These are phyloP conservation scores for Cephalopterus ornatus DNA, from an alignment of 2,113 vertebrate species.

Conservation along the genomic window DNA sequence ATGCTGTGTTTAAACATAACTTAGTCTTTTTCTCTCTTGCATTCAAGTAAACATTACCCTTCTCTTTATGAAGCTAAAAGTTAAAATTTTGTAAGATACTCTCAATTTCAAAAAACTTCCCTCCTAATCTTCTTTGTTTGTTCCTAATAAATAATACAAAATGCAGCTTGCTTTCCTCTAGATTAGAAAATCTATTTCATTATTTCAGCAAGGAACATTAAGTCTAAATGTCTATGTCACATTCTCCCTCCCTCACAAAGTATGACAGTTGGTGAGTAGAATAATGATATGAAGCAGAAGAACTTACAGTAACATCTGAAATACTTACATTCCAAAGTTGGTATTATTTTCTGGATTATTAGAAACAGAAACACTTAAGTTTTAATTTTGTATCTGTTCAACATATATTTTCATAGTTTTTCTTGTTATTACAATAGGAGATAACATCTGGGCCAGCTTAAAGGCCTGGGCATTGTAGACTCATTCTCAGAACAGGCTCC, in stretches of 20 bases:
- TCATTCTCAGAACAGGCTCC: background rate
- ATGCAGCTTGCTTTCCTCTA: background rate
- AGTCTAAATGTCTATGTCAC: background rate
- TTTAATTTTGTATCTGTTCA: background rate
- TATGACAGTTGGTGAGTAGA: background rate
- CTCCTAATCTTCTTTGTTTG: background rate
- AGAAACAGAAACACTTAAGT: background rate
- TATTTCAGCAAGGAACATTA: background rate
- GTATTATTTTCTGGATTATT: background rate
- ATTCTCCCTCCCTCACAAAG: background rate
- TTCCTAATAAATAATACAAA: background rate
- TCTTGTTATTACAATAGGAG: background rate
- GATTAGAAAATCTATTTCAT: background rate
- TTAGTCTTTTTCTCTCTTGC: background rate
- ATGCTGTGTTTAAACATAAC: background rate
- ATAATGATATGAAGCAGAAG: background rate
- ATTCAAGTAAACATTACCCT: background rate
- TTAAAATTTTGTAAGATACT: background rate
- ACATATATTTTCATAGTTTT: background rate
- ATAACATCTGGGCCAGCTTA: constrained; percentile 7
- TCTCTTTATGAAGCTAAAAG: background rate
- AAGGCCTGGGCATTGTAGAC: background rate
- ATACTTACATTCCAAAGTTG: background rate
- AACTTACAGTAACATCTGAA: background rate
- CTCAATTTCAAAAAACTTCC: background rate